Percentiles rank a stretch among this genome's conserved stretches.
phyloP scores from a whole-genome alignment of 2,113 vertebrate genomes.

The Baryphthengus martii region DNA sequence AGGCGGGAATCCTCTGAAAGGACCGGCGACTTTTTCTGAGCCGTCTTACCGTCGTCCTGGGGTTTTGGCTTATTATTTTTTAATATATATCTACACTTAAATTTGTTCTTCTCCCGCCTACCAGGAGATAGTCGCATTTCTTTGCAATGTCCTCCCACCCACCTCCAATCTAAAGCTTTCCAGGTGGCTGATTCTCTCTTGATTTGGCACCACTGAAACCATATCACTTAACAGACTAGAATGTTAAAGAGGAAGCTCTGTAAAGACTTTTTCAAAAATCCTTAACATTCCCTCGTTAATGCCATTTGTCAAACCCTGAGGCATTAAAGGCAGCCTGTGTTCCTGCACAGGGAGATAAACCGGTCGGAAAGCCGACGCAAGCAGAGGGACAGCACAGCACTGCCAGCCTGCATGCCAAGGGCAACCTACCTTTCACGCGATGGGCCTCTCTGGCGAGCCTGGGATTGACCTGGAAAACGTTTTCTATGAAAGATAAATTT shows the following conservation, averaged over 20 bases:
- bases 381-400: accelerated
- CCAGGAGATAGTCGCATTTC: not conserved
- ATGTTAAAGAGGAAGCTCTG: not conserved
- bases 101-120: not conserved
- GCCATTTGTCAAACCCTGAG: accelerated
- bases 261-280: not conserved
- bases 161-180: not conserved
- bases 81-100: not conserved
- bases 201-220: not conserved
- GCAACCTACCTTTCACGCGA: accelerated
- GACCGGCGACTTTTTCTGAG: not conserved
- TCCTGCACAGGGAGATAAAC: not conserved
- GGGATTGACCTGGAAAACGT: not conserved
- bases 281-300: not conserved
- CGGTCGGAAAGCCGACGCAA: not conserved
- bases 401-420: not conserved
- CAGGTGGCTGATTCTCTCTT: not conserved
- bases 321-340: not conserved
- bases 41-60: accelerated
- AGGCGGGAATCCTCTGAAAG: accelerated
- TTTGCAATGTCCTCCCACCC: not conserved
- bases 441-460: not conserved
- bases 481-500: not conserved
- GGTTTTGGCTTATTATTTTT: too few relatives aligned
- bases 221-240: not conserved